A percentile compares a stretch with the other conserved stretches of the same genome.
These are phyloP conservation scores for Heterotis niloticus DNA, from an alignment of 2,113 vertebrate genomes.

Conservation along the genomic window DNA sequence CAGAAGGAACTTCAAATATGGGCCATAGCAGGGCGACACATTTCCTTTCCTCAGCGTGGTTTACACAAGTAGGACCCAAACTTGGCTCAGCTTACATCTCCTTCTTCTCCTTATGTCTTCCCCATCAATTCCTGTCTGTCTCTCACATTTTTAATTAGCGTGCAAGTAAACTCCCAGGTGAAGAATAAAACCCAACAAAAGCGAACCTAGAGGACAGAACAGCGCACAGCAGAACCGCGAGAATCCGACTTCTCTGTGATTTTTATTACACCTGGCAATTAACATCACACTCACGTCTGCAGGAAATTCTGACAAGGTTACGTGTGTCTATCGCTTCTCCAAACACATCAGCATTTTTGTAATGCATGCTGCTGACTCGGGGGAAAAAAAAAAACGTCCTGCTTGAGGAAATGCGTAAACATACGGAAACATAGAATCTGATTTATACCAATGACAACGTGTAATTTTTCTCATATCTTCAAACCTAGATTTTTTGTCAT, in stretches of 20 bases:
- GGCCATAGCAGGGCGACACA: too few relatives aligned
- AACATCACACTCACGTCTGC: background rate
- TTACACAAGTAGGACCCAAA: too few relatives aligned
- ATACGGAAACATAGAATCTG: too few relatives aligned
- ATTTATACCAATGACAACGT: background rate
- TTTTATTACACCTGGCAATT: constrained; percentile 20
- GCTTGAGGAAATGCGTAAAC: background rate
- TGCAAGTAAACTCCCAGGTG: background rate
- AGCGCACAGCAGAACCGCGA: background rate
- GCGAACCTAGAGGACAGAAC: background rate
- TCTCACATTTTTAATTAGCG: constrained; percentile 2
- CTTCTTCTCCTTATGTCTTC: background rate
- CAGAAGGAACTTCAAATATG: too few relatives aligned
- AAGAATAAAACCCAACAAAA: background rate
- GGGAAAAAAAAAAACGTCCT: background rate
- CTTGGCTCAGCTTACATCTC: background rate
- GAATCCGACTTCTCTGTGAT: constrained; percentile 9
- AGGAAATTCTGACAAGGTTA: constrained; percentile 1
- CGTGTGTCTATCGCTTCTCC: background rate
- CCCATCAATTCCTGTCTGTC: constrained; percentile 8
- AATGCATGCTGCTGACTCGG: constrained; percentile 3
- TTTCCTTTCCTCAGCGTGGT: too few relatives aligned
- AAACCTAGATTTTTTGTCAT: background rate
- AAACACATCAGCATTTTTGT: constrained; percentile 3
- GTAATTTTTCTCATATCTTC: background rate